Percentiles rank a stretch among this genome's conserved stretches.
These are phyloP conservation scores for Calliopum simillimum DNA, from an alignment of 2,888 invertebrate species.

Conservation along the genomic window DNA sequence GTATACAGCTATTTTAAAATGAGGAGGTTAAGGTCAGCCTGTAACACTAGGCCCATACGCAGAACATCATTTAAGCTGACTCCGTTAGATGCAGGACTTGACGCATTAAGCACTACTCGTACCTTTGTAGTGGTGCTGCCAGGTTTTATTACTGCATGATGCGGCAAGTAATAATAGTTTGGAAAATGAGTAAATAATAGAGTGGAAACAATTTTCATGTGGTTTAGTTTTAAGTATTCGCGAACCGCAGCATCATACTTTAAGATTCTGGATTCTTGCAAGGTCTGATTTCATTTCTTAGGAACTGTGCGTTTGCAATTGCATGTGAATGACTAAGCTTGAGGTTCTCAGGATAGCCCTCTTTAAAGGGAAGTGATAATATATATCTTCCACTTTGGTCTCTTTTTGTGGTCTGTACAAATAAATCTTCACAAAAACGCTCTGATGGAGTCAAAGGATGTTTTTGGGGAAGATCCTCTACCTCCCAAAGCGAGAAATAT, in stretches of 20 bases:
- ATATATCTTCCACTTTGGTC: background rate
- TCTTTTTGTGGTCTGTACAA: background rate
- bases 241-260: background rate
- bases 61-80: conserved; percentile 28
- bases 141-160: no score
- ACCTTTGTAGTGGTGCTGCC: no score
- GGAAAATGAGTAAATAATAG: background rate
- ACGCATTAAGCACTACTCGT: no score
- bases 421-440: background rate
- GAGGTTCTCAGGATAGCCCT: background rate
- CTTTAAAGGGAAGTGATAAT: background rate
- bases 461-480: background rate
- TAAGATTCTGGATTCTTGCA: background rate
- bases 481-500: background rate
- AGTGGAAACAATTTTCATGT: background rate
- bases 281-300: background rate
- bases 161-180: background rate
- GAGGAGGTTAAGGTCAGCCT: background rate
- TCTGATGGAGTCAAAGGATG: background rate
- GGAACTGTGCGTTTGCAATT: background rate
- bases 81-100: conserved; percentile 14
- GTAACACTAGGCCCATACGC: conserved; percentile 26
- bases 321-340: background rate
- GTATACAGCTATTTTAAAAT: conserved; percentile 4
- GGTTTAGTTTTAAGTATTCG: background rate